Percentiles rank a stretch among this genome's conserved stretches.
phyloP scores from a whole-genome alignment of 2,888 invertebrate genomes.

The Microctonus hyperodae region DNA sequence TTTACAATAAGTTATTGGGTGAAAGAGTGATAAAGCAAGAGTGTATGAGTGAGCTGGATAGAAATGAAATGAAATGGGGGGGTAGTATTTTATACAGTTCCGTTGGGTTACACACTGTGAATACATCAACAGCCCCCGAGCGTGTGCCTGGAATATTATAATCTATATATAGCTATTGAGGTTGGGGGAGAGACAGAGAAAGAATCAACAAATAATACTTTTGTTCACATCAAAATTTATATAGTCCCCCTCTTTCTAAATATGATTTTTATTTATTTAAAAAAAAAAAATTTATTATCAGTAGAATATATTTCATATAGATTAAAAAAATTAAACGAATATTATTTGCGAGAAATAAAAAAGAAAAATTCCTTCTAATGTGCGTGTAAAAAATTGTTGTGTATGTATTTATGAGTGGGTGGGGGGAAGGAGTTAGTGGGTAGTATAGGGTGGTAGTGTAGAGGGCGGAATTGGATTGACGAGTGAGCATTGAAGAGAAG shows the following conservation, averaged over 20 bases:
- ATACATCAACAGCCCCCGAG: slow-evolving; percentile 56
- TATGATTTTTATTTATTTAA: no score
- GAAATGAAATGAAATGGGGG: slow-evolving; percentile 45
- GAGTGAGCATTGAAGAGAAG: slow-evolving; percentile 57
- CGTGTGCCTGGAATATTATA: slow-evolving; percentile 59
- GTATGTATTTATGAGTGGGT: neutral
- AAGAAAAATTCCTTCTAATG: no score
- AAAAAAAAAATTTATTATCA: slow-evolving; percentile 4
- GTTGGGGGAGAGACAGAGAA: neutral
- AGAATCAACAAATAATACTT: neutral
- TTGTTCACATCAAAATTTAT: neutral
- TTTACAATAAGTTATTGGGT: slow-evolving; percentile 61
- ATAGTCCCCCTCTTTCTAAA: no score
- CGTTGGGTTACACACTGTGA: slow-evolving; percentile 61
- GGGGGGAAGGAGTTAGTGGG: neutral
- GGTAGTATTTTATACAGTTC: slow-evolving; percentile 62
- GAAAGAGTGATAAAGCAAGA: neutral
- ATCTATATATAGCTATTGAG: slow-evolving; percentile 25
- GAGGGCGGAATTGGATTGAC: slow-evolving; percentile 58
- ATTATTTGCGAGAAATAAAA: neutral
- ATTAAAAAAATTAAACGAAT: neutral
- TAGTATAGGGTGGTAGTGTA: slow-evolving; percentile 14
- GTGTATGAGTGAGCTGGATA: slow-evolving; percentile 46
- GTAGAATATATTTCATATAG: neutral
- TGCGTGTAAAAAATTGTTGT: neutral